These are phyloP conservation scores for Oophaga pumilio DNA, from an alignment of 2,113 vertebrate genomes.

Conservation along the genomic window DNA sequence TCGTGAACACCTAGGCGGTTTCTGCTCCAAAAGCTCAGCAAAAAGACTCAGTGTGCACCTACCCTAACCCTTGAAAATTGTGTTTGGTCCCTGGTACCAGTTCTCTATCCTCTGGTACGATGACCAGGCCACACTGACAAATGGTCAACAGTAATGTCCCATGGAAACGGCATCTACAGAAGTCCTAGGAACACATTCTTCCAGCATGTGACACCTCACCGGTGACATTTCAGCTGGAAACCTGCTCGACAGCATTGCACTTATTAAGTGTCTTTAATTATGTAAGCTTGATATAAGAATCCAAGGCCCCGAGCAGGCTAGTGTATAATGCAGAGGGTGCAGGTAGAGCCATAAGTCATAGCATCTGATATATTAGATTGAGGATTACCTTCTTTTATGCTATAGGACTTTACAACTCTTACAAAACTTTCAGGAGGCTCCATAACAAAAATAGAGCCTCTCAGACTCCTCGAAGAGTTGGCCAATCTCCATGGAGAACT, in stretches of 20 bases:
- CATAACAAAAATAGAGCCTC: too few relatives aligned
- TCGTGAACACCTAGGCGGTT: too few relatives aligned
- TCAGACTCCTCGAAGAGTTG: too few relatives aligned
- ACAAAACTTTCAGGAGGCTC: too few relatives aligned
- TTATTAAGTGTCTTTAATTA: background rate
- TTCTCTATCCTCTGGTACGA: background rate
- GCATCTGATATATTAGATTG: background rate
- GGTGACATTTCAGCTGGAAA: background rate
- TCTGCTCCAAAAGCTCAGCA: too few relatives aligned
- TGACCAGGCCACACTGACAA: too few relatives aligned
- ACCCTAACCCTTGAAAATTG: too few relatives aligned
- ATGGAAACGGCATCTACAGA: background rate
- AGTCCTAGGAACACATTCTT: background rate
- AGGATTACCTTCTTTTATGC: background rate
- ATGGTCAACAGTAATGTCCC: background rate
- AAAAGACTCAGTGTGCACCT: too few relatives aligned
- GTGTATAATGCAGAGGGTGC: background rate
- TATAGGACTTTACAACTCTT: too few relatives aligned
- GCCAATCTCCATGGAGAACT: too few relatives aligned
- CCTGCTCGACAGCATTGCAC: background rate
- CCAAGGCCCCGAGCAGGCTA: background rate
- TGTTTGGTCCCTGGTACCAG: too few relatives aligned
- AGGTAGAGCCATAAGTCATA: background rate
- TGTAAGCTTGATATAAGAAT: background rate
- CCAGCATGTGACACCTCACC: background rate